These are phyloP conservation scores for Atta cephalotes DNA, from an alignment of 1,140 invertebrate genomes.

Conservation along the genomic window DNA sequence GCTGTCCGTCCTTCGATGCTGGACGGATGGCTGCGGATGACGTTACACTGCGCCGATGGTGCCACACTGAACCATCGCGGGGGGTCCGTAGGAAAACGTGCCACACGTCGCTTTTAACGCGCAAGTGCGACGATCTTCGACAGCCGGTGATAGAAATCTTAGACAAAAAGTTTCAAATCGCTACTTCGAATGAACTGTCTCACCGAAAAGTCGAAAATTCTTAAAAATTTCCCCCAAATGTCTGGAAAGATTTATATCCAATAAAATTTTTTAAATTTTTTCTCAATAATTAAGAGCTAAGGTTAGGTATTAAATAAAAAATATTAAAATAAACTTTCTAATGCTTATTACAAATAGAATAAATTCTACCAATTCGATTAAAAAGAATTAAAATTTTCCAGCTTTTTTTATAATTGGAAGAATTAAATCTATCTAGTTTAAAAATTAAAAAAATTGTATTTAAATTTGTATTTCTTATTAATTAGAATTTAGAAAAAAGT, in stretches of 20 bases:
- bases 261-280: background rate
- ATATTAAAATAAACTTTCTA: background rate
- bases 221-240: background rate
- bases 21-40: slow-evolving; percentile 15
- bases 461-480: background rate
- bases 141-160: background rate
- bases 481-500: background rate
- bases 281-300: background rate
- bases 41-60: slow-evolving; percentile 26
- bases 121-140: slow-evolving; percentile 58
- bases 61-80: slow-evolving; percentile 26
- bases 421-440: background rate
- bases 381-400: background rate
- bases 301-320: background rate
- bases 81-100: slow-evolving; percentile 15
- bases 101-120: slow-evolving; percentile 38
- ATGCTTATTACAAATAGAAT: background rate
- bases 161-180: slow-evolving; percentile 3
- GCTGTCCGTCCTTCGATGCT: slow-evolving; percentile 26
- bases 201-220: background rate
- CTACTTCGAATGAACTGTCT: background rate
- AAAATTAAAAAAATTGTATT: background rate
- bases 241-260: background rate
- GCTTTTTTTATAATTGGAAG: background rate
- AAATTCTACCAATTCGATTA: background rate